Conservation (phyloP, 2,797 vertebrate species). For the Chlorospingus semifuscus region DNA sequence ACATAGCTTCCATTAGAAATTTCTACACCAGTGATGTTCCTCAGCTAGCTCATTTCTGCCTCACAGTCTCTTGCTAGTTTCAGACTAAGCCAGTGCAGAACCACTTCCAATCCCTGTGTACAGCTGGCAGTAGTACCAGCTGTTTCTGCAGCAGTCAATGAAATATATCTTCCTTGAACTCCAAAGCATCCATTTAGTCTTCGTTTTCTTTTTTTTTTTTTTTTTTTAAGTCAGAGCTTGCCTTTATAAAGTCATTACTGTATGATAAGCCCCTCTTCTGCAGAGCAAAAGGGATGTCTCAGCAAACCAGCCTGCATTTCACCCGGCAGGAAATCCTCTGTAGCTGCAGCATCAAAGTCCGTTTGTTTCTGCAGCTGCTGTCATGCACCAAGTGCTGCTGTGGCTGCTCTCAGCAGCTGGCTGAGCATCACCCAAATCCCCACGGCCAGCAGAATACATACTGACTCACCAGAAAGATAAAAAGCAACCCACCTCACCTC, state of each 20-base stretch:
- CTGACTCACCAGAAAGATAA: not conserved
- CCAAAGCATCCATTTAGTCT: not conserved
- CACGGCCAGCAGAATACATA: fast-evolving
- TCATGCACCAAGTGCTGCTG: not conserved
- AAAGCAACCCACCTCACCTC: not conserved
- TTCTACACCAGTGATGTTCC: not conserved
- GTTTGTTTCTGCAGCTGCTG: not conserved
- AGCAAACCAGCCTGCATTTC: not conserved
- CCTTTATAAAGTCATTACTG: not conserved
- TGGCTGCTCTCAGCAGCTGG: not conserved
- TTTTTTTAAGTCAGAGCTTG: not conserved
- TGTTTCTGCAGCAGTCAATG: not conserved
- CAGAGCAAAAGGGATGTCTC: not conserved
- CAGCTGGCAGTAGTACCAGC: not conserved
- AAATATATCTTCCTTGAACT: not conserved
- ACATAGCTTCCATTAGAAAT: not conserved
- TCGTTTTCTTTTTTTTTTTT: not conserved
- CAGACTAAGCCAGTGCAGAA: not conserved
- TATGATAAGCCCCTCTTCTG: not conserved
- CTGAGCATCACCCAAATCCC: not conserved
- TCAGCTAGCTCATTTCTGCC: not conserved
- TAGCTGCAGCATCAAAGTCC: not conserved
- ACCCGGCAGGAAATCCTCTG: not conserved
- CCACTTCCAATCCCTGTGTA: not conserved
- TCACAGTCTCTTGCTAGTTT: not conserved